Evolutionary conservation across 2,888 invertebrate species (phyloP), one percentile per base, ranked within the genome.

Genomic region (Plagodis pulveraria): DNA sequence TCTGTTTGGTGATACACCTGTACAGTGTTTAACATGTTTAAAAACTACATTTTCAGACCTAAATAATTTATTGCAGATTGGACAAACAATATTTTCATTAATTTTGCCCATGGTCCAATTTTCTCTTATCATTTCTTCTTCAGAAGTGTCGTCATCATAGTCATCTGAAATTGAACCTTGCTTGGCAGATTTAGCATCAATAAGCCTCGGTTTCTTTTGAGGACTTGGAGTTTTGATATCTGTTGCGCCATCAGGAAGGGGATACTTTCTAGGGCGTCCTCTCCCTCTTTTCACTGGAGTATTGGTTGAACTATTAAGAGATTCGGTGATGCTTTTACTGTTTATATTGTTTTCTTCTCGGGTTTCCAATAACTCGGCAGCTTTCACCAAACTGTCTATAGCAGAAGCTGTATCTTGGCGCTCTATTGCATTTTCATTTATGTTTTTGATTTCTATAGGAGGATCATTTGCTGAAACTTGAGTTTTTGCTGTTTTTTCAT

Each of bases 91-190:
- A 62, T 92, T 91, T 71, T 93, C 92, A 71, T 93, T 91, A 46
- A 93, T 93, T 81, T 91, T 93, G n/a, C 93, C 93, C 91, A 91
- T 91, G 2, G 91, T 91, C 92, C 91, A 92, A 72, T 91, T 91
- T 77, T 89, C 91, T 74, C 80, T 83, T 6, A 90, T 74, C 7
- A 86, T 78, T 72, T 77, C 86, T 49, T 67, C 69, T 36, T 81
- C 87, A 36, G 78, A 81, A 38, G 71, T 77, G 4, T 86, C 84
- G 45, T 86, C 85, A 42, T 59, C 43, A 33, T 45, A 50, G 5
- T 59, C 59, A 38, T 81, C 83, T 4, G 74, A 76, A 22, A 65
- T 60, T 6, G 69, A 59, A 43, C 69, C 71, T 38, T 54, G 71
- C 69, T 83, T 86, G 22, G 63, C 51, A 1, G 70, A 59, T 70